A percentile compares a stretch with the other conserved stretches of the same genome.
These are phyloP conservation scores for Drosophila cognata DNA, from an alignment of 2,888 invertebrate species.

Conservation along the genomic window DNA sequence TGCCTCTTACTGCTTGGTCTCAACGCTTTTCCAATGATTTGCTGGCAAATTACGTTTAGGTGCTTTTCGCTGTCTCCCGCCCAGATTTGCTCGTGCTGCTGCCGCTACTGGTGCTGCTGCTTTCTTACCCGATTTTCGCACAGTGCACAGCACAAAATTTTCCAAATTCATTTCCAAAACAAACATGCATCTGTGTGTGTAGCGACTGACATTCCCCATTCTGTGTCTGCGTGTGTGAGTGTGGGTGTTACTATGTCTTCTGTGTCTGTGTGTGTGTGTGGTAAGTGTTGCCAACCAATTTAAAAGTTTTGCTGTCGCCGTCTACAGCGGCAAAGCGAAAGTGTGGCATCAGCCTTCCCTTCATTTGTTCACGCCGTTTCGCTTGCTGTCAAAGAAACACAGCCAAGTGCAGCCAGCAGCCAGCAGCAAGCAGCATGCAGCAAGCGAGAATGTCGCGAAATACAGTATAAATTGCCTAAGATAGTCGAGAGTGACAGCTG, in stretches of 20 bases:
- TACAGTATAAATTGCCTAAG: slow-evolving; percentile 45
- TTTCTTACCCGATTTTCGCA: slow-evolving; percentile 34
- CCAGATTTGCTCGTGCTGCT: slow-evolving; percentile 20
- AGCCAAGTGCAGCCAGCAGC: slow-evolving; percentile 51
- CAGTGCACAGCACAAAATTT: slow-evolving; percentile 60
- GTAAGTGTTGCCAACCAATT: slow-evolving; percentile 78
- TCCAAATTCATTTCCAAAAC: slow-evolving; percentile 81
- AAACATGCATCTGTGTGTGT: slow-evolving; percentile 64
- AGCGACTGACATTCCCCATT: slow-evolving; percentile 29
- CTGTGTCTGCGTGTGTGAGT: slow-evolving; percentile 20
- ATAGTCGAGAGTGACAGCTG: neutral
- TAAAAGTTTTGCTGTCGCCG: slow-evolving; percentile 74
- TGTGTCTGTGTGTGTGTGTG: slow-evolving; percentile 10
- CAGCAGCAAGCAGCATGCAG: slow-evolving; percentile 34
- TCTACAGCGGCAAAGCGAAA: slow-evolving; percentile 65
- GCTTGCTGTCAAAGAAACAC: slow-evolving; percentile 68
- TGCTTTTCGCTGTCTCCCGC: slow-evolving; percentile 54
- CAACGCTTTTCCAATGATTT: slow-evolving; percentile 72
- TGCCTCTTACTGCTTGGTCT: slow-evolving; percentile 24
- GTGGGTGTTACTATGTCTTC: slow-evolving; percentile 42
- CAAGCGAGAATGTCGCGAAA: slow-evolving; percentile 27
- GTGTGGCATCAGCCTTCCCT: slow-evolving; percentile 61
- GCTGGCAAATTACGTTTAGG: slow-evolving; percentile 78
- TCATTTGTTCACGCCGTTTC: slow-evolving; percentile 58
- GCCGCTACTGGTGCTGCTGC: neutral